Conservation (phyloP, 1,140 invertebrate species). For the Saccostrea cuccullata region DNA sequence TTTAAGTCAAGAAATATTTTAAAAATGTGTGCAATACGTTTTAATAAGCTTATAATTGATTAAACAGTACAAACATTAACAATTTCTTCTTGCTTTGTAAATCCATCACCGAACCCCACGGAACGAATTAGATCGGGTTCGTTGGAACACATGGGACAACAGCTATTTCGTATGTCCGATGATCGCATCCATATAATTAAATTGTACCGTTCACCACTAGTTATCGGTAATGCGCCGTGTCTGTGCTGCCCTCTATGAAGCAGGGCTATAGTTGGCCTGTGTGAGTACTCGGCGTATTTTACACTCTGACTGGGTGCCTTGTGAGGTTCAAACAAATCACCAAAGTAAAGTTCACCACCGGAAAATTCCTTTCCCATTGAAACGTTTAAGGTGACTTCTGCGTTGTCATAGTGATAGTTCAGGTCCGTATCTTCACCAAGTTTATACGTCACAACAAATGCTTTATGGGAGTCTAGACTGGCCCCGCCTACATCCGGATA, state of each 20-base stretch:
- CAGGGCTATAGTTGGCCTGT: slow-evolving; percentile 51
- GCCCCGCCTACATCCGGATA: slow-evolving; percentile 75
- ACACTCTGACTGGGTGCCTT: slow-evolving; percentile 65
- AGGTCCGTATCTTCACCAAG: slow-evolving; percentile 77
- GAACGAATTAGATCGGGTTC: slow-evolving; percentile 71
- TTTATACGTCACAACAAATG: slow-evolving; percentile 79
- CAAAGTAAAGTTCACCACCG: slow-evolving; percentile 78
- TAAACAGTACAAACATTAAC: slow-evolving; percentile 63
- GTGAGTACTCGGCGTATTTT: slow-evolving; percentile 63
- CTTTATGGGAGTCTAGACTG: slow-evolving; percentile 79
- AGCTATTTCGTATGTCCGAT: slow-evolving; percentile 76
- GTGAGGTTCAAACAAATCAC: slow-evolving; percentile 65
- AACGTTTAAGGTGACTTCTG: slow-evolving; percentile 80
- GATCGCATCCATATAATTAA: slow-evolving; percentile 80
- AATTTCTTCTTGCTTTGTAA: slow-evolving; percentile 65
- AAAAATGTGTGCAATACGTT: neutral
- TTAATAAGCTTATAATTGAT: slow-evolving; percentile 7
- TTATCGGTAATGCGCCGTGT: slow-evolving; percentile 78
- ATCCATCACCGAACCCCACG: slow-evolving; percentile 77
- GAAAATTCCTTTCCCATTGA: slow-evolving; percentile 72
- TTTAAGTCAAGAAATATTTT: neutral
- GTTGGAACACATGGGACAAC: slow-evolving; percentile 78
- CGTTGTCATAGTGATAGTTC: slow-evolving; percentile 79
- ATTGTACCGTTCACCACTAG: slow-evolving; percentile 77
- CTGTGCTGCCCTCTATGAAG: slow-evolving; percentile 78